These are phyloP conservation scores for Cavia porcellus DNA, from an alignment of 2,113 vertebrate genomes.

Conservation along the genomic window DNA sequence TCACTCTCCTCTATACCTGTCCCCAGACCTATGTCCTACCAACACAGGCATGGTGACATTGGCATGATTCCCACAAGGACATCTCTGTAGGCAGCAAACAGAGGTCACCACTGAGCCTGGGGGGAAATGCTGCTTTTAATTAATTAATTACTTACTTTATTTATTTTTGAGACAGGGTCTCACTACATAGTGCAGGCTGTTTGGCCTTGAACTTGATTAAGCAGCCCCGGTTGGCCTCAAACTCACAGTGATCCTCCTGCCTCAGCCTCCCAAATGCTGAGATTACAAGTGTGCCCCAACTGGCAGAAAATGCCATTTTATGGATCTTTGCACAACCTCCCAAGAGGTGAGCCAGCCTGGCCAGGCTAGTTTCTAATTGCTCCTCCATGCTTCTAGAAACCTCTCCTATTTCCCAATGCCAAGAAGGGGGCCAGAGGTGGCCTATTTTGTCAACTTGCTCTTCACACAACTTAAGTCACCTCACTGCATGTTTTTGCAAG, in stretches of 20 bases:
- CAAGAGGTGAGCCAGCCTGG: not conserved
- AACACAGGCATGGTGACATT: too few relatives aligned
- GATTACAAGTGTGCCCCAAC: not conserved
- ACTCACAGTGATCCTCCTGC: not conserved
- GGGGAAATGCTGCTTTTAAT: not conserved
- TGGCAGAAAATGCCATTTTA: not conserved
- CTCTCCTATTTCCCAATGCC: slow-evolving; percentile 34
- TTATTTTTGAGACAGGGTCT: not conserved
- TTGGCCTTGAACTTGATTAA: not conserved
- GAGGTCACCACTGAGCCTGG: not conserved
- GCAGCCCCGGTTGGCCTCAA: not conserved
- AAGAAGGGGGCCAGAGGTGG: not conserved
- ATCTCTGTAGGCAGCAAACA: not conserved
- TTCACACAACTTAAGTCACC: slow-evolving; percentile 52
- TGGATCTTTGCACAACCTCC: not conserved
- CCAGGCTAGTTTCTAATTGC: not conserved
- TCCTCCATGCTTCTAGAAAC: slow-evolving; percentile 43
- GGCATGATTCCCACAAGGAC: not conserved
- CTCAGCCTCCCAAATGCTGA: not conserved
- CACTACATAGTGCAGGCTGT: not conserved
- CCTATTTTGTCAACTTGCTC: slow-evolving; percentile 46
- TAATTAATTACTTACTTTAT: too few relatives aligned
- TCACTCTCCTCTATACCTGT: not conserved
- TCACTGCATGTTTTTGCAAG: not conserved
- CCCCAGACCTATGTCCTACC: not conserved